Conservation (phyloP, 2,113 vertebrate genomes). For the Leptodactylus fuscus region DNA sequence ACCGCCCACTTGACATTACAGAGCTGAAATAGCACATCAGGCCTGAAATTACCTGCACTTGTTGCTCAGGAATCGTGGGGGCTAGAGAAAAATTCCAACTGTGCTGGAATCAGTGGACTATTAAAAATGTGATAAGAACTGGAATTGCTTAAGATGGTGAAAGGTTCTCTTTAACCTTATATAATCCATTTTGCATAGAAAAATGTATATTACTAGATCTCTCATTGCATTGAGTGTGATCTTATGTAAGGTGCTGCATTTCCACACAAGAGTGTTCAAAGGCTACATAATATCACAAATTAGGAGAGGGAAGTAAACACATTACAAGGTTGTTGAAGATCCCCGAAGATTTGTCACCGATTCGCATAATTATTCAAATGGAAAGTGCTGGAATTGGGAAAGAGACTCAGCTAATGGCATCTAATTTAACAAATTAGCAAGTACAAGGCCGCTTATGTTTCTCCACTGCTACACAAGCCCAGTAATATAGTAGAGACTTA, state of each 20-base stretch:
- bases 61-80: too few relatives aligned
- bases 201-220: too few relatives aligned
- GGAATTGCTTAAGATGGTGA: too few relatives aligned
- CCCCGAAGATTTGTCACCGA: conserved; percentile 28
- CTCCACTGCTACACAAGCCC: conserved; percentile 22
- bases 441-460: conserved; percentile 38
- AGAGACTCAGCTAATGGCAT: conserved; percentile 44
- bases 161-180: too few relatives aligned
- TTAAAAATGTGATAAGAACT: too few relatives aligned
- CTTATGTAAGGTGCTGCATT: background rate
- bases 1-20: too few relatives aligned
- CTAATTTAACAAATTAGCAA: conserved; percentile 53
- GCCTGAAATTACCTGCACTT: too few relatives aligned
- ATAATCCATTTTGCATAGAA: too few relatives aligned
- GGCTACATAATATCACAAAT: background rate
- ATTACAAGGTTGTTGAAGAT: conserved; percentile 34
- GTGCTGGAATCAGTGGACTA: too few relatives aligned
- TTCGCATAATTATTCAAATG: conserved; percentile 41
- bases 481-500: conserved; percentile 36
- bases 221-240: background rate
- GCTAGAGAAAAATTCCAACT: too few relatives aligned
- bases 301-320: conserved; percentile 31
- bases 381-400: conserved; percentile 36
- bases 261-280: background rate
- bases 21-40: too few relatives aligned